phyloP scores from a whole-genome alignment of 2,888 invertebrate genomes.

The Xestia sexstrigata region DNA sequence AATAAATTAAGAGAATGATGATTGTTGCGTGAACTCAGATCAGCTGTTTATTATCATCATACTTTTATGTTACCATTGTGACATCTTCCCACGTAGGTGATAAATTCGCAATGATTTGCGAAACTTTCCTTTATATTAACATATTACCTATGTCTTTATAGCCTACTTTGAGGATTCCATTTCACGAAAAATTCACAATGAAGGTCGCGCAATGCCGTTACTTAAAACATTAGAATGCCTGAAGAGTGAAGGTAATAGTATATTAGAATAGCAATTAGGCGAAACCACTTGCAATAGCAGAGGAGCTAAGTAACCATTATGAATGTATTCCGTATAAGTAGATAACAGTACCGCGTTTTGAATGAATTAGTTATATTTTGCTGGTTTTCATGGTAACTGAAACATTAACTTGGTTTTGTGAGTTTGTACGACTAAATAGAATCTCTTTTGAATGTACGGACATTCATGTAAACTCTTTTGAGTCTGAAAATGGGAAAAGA shows the following conservation, averaged over 20 bases:
- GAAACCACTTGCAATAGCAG: conserved; percentile 39
- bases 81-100: conserved; percentile 16
- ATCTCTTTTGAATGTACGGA: background rate
- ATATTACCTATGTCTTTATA: conserved; percentile 3
- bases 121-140: conserved; percentile 26
- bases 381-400: conserved; percentile 2
- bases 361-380: conserved; percentile 29
- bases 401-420: conserved; percentile 3
- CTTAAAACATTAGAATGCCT: conserved; percentile 30
- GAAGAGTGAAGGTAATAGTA: conserved; percentile 44
- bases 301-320: conserved; percentile 38
- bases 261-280: conserved; percentile 42
- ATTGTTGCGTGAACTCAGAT: background rate
- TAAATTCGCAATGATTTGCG: conserved; percentile 13
- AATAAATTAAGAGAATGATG: too few species aligned
- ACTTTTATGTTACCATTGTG: background rate
- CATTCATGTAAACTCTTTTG: background rate
- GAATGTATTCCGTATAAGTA: conserved; percentile 31
- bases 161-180: conserved; percentile 14
- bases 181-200: conserved; percentile 19
- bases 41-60: background rate
- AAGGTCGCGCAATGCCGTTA: conserved; percentile 39
- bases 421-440: background rate
- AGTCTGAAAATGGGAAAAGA: background rate
- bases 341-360: conserved; percentile 13